Base-by-base conservation (phyloP, 2,113 vertebrate genomes). In the Echinops telfairi region DNA sequence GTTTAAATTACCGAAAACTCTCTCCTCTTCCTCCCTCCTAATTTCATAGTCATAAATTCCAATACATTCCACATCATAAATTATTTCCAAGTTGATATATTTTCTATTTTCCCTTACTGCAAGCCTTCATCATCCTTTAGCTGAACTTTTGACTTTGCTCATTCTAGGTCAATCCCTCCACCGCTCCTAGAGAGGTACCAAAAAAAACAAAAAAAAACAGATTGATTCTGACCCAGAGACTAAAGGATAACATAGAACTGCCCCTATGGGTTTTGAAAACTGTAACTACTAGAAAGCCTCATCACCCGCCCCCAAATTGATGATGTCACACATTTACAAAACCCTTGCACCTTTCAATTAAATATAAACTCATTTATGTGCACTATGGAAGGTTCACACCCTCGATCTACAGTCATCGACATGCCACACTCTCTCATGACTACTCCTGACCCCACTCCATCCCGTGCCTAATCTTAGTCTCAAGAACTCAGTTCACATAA, bases 61-160 rank as follows among this genome's bases (percentile, higher is more conserved):
- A 75, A 15, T 83, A 83, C 62, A 83, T 84, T 91, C 85, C 68
- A 20, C 57, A 66, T 68, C 57, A 22, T 85, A 64, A 86, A 66
- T 57, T 78, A 47, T n/a, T 73, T 92, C 83, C 81, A 66, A 36
- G 22, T 71, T 83, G 29, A 79, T 4, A 20, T 76, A 29, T 1
- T 83, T 33, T 79, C 25, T 19, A 3, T 70, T 57, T 38, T 47
- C n/a, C 43, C 53, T 58, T n/a, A 43, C 33, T 14, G 20, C 20
- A 71, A 15, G 14, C 53, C 29, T 3, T 78, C 78, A 62, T 12
- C 70, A n/a, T 58, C 33, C 77, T 92, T 60, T 62, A 62, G 62
- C 75, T 82, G 20, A 78, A 70, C 43, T 76, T 58, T 40, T 76
- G 20, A 29, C 11, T 36, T 68, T 53, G 66, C 22, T 89, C 47